A percentile compares a stretch with the other conserved stretches of the same genome.
Conservation (phyloP, 1,140 invertebrate species). For the Agrypnia vestita region DNA sequence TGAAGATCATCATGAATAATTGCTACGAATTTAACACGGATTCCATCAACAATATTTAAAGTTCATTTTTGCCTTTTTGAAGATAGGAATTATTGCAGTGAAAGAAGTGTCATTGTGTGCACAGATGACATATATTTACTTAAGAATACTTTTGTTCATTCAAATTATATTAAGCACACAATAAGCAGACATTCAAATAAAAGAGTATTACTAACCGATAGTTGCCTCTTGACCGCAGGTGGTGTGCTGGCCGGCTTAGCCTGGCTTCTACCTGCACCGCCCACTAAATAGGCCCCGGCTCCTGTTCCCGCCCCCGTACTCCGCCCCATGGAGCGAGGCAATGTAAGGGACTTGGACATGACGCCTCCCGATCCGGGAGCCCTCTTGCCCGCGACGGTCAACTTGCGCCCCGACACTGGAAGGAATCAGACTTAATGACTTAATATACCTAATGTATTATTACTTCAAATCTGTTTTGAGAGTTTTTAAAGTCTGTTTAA, state of each 20-base stretch:
- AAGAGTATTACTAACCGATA: constrained; percentile 77
- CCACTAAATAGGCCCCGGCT: constrained; percentile 64
- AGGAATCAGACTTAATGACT: not conserved
- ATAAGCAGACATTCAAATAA: not conserved
- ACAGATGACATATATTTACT: no score
- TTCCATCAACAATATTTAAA: no score
- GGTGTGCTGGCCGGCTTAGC: constrained; percentile 85
- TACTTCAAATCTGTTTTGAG: no score
- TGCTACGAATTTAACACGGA: no score
- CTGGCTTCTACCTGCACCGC: constrained; percentile 71
- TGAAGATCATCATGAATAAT: no score
- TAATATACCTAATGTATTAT: no score
- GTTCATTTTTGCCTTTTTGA: no score
- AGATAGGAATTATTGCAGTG: no score
- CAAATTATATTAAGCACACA: no score
- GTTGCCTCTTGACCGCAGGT: constrained; percentile 85
- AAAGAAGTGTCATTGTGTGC: no score
- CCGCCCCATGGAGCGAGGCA: constrained; percentile 87
- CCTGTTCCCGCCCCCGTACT: constrained; percentile 65
- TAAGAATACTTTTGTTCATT: no score
- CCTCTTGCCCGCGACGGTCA: constrained; percentile 81
- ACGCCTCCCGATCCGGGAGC: constrained; percentile 75
- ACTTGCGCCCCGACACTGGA: constrained; percentile 81
- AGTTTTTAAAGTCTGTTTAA: no score
- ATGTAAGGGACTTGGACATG: constrained; percentile 85